Evolutionary conservation across 2,888 invertebrate genomes (phyloP), one percentile per base, ranked within the genome.

Genomic region (Coelinius sp.): DNA sequence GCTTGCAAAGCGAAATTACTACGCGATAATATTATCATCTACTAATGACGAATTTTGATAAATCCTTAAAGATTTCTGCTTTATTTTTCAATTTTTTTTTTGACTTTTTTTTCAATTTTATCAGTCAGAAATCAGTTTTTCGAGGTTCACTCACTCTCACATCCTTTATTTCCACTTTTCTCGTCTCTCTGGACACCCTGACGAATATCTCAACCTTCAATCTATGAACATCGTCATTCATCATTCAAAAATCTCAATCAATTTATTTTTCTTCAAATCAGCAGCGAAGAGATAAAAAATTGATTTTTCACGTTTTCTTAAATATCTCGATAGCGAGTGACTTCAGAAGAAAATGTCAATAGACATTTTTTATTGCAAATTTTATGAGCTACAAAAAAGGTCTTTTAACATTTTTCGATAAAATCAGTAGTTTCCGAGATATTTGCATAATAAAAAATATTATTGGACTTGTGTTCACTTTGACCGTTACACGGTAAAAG

Each of bases 1-100:
- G 31, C 49, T 76, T 74, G 71, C 83, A 83, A 83, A 82, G 82
- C 83, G 83, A 82, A 82, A 82, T n/a, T n/a, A n/a, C n/a, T n/a
- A 83, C 78, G 80, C 83, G 81, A 6, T 38, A 27, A 8, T 49
- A 74, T 68, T 66, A 56, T 68, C 68, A 49, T 74, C 53, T 64
- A 65, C 73, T 64, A 62, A 27, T 70, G n/a, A n/a, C n/a, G n/a
- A n/a, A n/a, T n/a, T n/a, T n/a, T n/a, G n/a, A n/a, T 38, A 5
- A 38, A 10, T 38, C 6, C 38, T 5, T 10, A 6, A 2, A 8
- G 7, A 41, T 41, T 12, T 41, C 41, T 41, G 10, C 41, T 12
- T 41, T 41, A 25, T 24, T 6, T 20, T 31, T 69, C 63, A 59
- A 20, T 8, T 38, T 46, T 74, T 38, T 68, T 52, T 62, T 27